A percentile compares a stretch with the other conserved stretches of the same genome.
Evolutionary conservation across 1,140 invertebrate species (phyloP).

Genomic region (Globodera ellingtonae): DNA sequence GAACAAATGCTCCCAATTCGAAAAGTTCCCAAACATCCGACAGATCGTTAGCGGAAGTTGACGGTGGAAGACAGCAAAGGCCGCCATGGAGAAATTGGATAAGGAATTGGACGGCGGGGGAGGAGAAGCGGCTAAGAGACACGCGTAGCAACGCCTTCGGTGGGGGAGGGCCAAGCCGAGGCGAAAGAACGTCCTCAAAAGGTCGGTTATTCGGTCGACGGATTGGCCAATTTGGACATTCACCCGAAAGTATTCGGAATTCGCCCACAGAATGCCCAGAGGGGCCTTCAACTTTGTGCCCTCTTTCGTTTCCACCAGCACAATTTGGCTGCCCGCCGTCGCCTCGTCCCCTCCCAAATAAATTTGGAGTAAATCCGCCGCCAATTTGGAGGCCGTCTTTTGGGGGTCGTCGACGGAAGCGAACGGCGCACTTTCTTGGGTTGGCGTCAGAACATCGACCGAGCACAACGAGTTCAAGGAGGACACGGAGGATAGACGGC

Average conservation of each 20-base stretch:
- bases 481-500: constrained; percentile 12
- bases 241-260: constrained; percentile 50
- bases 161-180: background rate
- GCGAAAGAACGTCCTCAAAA: constrained; percentile 15
- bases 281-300: constrained; percentile 53
- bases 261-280: constrained; percentile 57
- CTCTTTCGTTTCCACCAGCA: constrained; percentile 46
- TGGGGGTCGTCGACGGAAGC: constrained; percentile 30
- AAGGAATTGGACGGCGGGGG: constrained; percentile 54
- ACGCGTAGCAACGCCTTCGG: background rate
- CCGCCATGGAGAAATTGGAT: constrained; percentile 60
- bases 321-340: constrained; percentile 51
- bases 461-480: constrained; percentile 61
- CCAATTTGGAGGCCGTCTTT: constrained; percentile 48
- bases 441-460: constrained; percentile 59
- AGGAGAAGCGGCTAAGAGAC: constrained; percentile 37
- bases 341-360: constrained; percentile 50
- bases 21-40: constrained; percentile 59
- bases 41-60: constrained; percentile 40
- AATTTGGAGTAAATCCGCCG: constrained; percentile 56
- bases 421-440: constrained; percentile 43
- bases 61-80: constrained; percentile 49
- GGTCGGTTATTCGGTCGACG: background rate
- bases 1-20: constrained; percentile 36
- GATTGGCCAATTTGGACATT: background rate